A percentile compares a stretch with the other conserved stretches of the same genome.
Evolutionary conservation across 2,888 invertebrate species (phyloP).

Genomic region (Xestia sexstrigata): DNA sequence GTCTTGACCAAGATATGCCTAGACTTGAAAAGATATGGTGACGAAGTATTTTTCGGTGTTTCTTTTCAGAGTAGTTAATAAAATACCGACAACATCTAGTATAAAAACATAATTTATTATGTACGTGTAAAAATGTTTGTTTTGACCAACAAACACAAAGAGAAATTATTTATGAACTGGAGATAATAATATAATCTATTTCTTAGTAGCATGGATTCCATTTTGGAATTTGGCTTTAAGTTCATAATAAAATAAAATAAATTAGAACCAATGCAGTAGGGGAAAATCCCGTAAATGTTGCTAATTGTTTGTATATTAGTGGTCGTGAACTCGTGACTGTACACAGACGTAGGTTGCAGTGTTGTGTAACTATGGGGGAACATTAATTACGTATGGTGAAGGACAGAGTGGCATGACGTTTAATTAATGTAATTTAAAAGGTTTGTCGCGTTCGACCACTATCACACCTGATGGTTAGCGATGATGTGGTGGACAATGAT

Average conservation of each 20-base stretch:
- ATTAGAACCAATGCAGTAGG: not conserved
- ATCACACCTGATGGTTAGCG: not conserved
- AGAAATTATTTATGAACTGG: not conserved
- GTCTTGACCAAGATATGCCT: not conserved
- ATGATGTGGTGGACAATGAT: not conserved
- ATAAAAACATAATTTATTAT: not conserved
- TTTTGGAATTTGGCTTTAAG: not conserved
- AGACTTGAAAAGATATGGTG: not conserved
- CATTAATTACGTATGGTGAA: constrained; percentile 27
- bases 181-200: not conserved
- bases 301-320: not conserved
- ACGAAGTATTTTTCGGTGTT: too few species aligned
- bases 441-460: not conserved
- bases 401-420: not conserved
- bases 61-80: too few species aligned
- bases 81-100: not conserved
- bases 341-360: constrained; percentile 24
- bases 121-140: not conserved
- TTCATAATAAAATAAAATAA: not conserved
- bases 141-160: not conserved
- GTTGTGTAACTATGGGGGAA: constrained; percentile 12
- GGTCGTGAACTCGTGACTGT: too few species aligned
- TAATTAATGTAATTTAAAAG: constrained; percentile 15
- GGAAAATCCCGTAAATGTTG: not conserved
- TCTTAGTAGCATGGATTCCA: not conserved